Percentiles rank a stretch among this genome's conserved stretches.
Conservation (phyloP, 2,797 vertebrate genomes). For the Sebastes elongatus region DNA sequence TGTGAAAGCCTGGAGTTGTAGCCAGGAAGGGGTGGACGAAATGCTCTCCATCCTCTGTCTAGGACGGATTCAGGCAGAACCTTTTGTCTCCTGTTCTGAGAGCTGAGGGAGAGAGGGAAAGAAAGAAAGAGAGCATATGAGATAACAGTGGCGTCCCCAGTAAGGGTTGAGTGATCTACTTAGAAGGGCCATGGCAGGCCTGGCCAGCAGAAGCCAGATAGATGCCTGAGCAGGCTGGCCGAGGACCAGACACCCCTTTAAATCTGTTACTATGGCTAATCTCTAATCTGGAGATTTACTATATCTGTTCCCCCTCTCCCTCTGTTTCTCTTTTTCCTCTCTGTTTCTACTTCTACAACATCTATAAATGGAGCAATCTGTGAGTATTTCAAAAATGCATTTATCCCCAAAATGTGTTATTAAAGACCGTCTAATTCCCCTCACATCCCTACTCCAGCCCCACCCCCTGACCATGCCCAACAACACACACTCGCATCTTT, state of each 20-base stretch:
- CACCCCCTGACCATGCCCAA: slow-evolving; percentile 23
- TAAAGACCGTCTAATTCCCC: slow-evolving; percentile 79
- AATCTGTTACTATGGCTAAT: slow-evolving; percentile 84
- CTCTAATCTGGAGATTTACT: slow-evolving; percentile 88
- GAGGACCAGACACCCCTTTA: slow-evolving; percentile 78
- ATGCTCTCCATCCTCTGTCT: slow-evolving; percentile 4
- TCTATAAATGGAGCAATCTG: slow-evolving; percentile 82
- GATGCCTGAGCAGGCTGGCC: slow-evolving; percentile 80
- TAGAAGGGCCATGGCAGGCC: slow-evolving; percentile 70
- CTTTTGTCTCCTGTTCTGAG: slow-evolving; percentile 57
- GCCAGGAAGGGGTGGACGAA: slow-evolving; percentile 37
- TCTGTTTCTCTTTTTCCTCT: slow-evolving; percentile 63
- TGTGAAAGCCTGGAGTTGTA: slow-evolving; percentile 10
- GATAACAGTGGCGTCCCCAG: slow-evolving; percentile 45
- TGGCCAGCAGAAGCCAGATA: slow-evolving; percentile 81
- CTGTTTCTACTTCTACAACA: slow-evolving; percentile 63
- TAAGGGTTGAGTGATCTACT: slow-evolving; percentile 77
- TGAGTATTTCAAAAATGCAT: slow-evolving; percentile 79
- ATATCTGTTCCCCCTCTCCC: slow-evolving; percentile 72
- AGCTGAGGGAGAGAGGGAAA: slow-evolving; percentile 29
- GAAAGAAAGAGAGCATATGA: slow-evolving; percentile 28
- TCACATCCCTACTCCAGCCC: slow-evolving; percentile 51
- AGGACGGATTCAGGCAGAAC: slow-evolving; percentile 40
- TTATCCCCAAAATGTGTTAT: slow-evolving; percentile 83
- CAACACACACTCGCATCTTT: slow-evolving; percentile 8